phyloP scores from a whole-genome alignment of 2,113 vertebrate species.

The Tympanuchus pallidicinctus region DNA sequence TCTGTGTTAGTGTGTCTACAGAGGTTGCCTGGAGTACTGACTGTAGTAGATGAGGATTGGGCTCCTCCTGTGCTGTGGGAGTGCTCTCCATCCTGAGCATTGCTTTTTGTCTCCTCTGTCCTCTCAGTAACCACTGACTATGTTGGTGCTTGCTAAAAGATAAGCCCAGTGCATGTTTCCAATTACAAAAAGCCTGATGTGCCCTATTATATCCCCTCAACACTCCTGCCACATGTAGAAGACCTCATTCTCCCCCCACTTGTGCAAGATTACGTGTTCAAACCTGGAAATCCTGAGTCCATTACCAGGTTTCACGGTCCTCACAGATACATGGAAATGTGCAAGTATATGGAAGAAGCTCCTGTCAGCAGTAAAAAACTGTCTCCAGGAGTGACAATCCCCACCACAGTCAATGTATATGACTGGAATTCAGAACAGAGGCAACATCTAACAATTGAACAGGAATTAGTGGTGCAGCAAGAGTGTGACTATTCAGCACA shows the following conservation, averaged over 20 bases:
- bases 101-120: background rate
- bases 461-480: background rate
- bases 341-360: background rate
- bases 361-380: background rate
- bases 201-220: background rate
- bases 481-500: background rate
- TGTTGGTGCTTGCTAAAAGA: background rate
- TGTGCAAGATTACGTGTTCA: background rate
- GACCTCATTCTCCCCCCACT: background rate
- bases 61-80: background rate
- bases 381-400: background rate
- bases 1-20: background rate
- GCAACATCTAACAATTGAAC: background rate
- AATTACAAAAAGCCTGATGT: background rate
- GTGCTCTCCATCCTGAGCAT: background rate
- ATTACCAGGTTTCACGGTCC: background rate
- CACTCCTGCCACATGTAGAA: rapidly evolving
- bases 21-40: background rate
- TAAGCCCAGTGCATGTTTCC: background rate
- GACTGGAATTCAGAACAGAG: background rate
- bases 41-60: background rate
- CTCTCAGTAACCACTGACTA: background rate
- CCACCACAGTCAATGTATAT: background rate
- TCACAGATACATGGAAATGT: background rate
- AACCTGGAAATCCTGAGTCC: background rate